These are phyloP conservation scores for Drosophila cardini DNA, from an alignment of 1,140 invertebrate genomes.

Conservation along the genomic window DNA sequence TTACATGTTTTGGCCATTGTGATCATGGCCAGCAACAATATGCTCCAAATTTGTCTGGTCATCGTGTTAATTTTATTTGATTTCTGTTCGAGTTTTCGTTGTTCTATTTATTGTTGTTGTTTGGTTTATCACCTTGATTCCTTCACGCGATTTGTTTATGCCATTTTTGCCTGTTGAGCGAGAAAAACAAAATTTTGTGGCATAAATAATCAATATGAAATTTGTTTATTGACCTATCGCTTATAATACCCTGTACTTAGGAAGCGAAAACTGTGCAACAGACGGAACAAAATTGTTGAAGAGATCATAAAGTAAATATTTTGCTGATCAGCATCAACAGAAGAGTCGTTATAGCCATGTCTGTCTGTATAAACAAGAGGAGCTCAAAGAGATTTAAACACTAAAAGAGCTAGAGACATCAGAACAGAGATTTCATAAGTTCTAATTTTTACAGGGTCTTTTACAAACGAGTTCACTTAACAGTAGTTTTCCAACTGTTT, in stretches of 20 bases:
- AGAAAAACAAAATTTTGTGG: slow-evolving; percentile 31
- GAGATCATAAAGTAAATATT: too few species aligned
- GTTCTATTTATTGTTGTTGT: slow-evolving; percentile 22
- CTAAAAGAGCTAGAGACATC: too few species aligned
- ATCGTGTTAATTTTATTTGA: slow-evolving; percentile 32
- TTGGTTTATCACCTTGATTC: slow-evolving; percentile 34
- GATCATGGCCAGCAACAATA: slow-evolving; percentile 44
- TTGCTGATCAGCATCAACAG: too few species aligned
- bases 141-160: slow-evolving; percentile 39
- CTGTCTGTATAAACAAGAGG: too few species aligned
- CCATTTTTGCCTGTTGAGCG: slow-evolving; percentile 53
- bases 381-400: too few species aligned
- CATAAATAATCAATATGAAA: slow-evolving; percentile 17
- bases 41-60: slow-evolving; percentile 42
- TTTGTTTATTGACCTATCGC: slow-evolving; percentile 14
- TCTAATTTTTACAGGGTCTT: too few species aligned
- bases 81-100: slow-evolving; percentile 19
- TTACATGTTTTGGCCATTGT: slow-evolving; percentile 48
- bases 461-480: too few species aligned
- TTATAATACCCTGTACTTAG: not conserved
- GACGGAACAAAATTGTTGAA: too few species aligned
- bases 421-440: too few species aligned
- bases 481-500: too few species aligned
- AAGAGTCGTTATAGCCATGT: too few species aligned
- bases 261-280: too few species aligned